Evolutionary conservation across 2,888 invertebrate species (phyloP), one percentile per base, ranked within the genome.

Genomic region (Volucella inanis): DNA sequence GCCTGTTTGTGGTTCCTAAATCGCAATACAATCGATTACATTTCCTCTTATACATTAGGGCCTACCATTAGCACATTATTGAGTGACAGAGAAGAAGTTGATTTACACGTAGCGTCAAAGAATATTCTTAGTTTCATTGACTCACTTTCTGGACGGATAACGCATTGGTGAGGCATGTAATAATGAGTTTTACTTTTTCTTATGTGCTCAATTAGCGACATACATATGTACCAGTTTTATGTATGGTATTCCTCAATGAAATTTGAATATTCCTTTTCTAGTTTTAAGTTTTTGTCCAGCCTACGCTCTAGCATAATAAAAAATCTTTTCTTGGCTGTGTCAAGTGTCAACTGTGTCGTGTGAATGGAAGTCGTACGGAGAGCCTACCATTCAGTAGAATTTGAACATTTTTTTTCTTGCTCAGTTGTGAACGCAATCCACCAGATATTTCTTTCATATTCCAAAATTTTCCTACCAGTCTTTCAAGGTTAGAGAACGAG

Each of bases 221-320:
- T 79, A 39, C 74, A 84, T 79, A 22, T 84, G 75, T 2, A 62
- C 80, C 41, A 83, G 49, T 50, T 62, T 8, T 41, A 70, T 43
- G 64, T 83, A n/a, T n/a, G n/a, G n/a, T n/a, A 86, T 47, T 86
- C 77, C 2, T 57, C 18, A 72, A 86, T 80, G 50, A 86, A 83
- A 4, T 64, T n/a, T 1, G 61, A 18, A 47, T 83, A 86, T n/a
- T 67, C 18, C 18, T 22, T 22, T 22, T 22, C 0, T 2, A 22
- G 2, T 3, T 22, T 3, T 3, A 22, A 22, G 18, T 2, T 22
- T 22, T 22, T 22, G 18, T 22, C 18, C 41, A 75, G 59, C 10
- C 64, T 77, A 10, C 50, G 67, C 54, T 83, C 83, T 2, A 78
- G 55, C 8, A 22, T n/a, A n/a, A 49, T 38, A 15, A 39, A 50